Evolutionary conservation across 2,888 invertebrate species (phyloP), one percentile per base, ranked within the genome.

Genomic region (Drymonia ruficornis): DNA sequence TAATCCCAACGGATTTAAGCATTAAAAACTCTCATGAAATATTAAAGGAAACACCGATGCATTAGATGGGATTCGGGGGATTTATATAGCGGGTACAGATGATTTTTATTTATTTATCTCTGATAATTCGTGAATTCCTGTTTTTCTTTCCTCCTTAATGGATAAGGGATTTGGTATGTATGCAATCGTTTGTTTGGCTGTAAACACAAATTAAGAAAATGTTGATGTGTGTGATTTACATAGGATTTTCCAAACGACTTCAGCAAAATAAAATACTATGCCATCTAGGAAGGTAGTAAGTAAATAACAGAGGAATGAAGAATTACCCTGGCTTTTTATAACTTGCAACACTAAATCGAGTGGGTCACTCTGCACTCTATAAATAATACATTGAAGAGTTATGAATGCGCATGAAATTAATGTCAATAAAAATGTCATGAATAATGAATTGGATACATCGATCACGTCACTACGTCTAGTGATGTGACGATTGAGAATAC

Each of bases 371-470:
- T 9, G 1, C n/a, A 40, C 16, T 16, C 43, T 43, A 13, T 43
- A 19, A 19, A 23, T 19, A 40, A 40, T 9, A 15, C 16, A 46
- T 28, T 29, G 46, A 29, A 29, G n/a, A 29, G 16, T 46, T 29
- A 46, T 29, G n/a, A 29, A 46, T 46, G 29, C 29, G 9, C 29
- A 29, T 16, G 2, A 9, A 15, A 46, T 29, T 29, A 46, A 46
- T 29, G 29, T 29, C 29, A 46, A 29, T 46, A 29, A 46, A 46
- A 19, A 12, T 29, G 46, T 9, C 46, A 46, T 46, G 29, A 46
- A 46, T 46, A 46, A 46, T 46, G 46, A 28, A 45, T 45, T 28
- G n/a, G 28, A 15, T 23, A 7, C 23, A 45, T 23, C 3, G 43
- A 19, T 40, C 40, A 40, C 40, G 42, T 1, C 18, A 18, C 9